Evolutionary conservation across 2,113 vertebrate genomes (phyloP).

Genomic region (Cyphomyrus discorhynchus): DNA sequence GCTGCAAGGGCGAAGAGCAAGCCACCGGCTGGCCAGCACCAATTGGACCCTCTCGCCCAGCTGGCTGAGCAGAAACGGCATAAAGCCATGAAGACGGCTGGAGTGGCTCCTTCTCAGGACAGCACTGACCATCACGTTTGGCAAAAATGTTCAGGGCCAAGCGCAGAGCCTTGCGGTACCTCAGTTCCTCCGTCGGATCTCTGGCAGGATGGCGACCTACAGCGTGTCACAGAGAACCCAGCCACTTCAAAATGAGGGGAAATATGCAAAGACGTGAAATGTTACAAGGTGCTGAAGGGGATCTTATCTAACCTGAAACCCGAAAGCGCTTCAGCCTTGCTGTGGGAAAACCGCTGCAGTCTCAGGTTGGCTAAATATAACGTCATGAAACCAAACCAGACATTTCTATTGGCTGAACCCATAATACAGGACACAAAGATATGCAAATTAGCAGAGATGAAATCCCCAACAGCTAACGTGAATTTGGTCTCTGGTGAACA

Average conservation of each 20-base stretch:
- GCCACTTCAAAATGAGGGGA: neutral
- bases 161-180: neutral
- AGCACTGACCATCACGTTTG: neutral
- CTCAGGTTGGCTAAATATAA: neutral
- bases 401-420: neutral
- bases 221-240: neutral
- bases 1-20: too few species aligned
- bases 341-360: neutral
- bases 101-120: neutral
- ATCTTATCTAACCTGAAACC: neutral
- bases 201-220: neutral
- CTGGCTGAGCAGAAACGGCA: neutral
- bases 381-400: neutral
- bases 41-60: neutral
- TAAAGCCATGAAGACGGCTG: neutral
- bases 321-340: neutral
- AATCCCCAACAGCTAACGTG: neutral
- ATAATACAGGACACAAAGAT: neutral
- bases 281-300: neutral
- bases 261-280: neutral
- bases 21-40: neutral
- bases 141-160: constrained; percentile 6
- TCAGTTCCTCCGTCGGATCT: neutral
- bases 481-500: neutral
- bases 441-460: neutral